Evolutionary conservation across 2,113 vertebrate species (phyloP).

Genomic region (Conger conger): DNA sequence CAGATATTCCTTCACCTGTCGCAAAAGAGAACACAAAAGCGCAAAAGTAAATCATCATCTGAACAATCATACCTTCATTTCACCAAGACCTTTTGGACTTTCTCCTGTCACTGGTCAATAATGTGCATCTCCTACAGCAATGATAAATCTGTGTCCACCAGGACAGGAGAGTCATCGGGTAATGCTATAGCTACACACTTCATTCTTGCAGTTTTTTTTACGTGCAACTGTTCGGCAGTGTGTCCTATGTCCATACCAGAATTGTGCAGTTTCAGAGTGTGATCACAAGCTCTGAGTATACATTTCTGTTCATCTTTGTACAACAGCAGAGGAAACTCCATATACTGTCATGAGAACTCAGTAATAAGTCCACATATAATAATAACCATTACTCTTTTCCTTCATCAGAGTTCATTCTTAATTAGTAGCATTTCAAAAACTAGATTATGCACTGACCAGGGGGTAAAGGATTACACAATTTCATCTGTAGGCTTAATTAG

Average conservation of each 20-base stretch:
- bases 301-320: no score
- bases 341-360: no score
- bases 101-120: neutral
- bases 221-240: neutral
- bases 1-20: constrained; percentile 90
- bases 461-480: neutral
- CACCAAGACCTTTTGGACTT: neutral
- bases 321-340: no score
- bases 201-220: neutral
- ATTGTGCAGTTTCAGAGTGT: neutral
- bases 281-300: no score
- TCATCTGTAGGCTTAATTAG: neutral
- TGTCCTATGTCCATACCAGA: no score
- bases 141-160: neutral
- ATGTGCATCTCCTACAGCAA: neutral
- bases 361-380: no score
- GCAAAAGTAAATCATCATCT: neutral
- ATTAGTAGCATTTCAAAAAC: neutral
- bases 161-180: neutral
- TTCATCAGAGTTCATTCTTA: neutral
- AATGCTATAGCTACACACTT: neutral
- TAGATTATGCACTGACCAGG: neutral
- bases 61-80: neutral
- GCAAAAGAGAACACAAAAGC: neutral
- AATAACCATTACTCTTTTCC: neutral